Evolutionary conservation across 2,113 vertebrate species (phyloP).

Genomic region (Eonycteris spelaea): DNA sequence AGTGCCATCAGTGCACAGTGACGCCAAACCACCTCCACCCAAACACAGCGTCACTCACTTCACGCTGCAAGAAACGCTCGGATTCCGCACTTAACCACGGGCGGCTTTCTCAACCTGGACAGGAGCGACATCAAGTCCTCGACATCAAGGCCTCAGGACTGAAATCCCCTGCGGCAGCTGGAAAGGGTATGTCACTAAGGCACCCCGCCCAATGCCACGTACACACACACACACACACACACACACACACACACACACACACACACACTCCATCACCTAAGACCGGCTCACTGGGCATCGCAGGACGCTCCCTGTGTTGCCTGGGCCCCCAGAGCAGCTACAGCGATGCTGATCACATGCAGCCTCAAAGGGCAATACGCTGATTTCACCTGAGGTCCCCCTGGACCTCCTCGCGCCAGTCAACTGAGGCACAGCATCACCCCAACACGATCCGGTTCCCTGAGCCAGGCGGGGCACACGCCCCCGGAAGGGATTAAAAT

Average conservation of each 20-base stretch:
- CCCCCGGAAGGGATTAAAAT: slow-evolving; percentile 60
- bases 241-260: too few relatives aligned
- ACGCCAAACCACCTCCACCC: background rate
- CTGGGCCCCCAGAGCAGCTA: background rate
- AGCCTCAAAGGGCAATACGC: background rate
- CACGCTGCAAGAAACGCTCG: background rate
- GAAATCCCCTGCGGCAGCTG: background rate
- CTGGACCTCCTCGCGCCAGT: background rate
- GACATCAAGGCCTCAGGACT: too few relatives aligned
- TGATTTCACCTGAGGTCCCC: background rate
- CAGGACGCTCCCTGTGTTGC: rapidly evolving
- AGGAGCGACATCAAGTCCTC: rapidly evolving
- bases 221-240: too few relatives aligned
- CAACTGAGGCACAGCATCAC: background rate
- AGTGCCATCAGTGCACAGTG: rapidly evolving
- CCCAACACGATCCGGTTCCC: background rate
- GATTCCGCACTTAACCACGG: rapidly evolving
- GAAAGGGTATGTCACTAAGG: background rate
- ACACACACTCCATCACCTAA: rapidly evolving
- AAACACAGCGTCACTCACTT: background rate
- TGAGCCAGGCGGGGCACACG: background rate
- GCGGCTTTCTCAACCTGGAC: background rate
- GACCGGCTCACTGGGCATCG: rapidly evolving
- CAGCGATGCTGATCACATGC: background rate
- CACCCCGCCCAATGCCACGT: background rate